Percentiles rank a stretch among this genome's conserved stretches.
These are phyloP conservation scores for Rhabdophis nuchalis DNA, from an alignment of 2,797 vertebrate genomes.

Conservation along the genomic window DNA sequence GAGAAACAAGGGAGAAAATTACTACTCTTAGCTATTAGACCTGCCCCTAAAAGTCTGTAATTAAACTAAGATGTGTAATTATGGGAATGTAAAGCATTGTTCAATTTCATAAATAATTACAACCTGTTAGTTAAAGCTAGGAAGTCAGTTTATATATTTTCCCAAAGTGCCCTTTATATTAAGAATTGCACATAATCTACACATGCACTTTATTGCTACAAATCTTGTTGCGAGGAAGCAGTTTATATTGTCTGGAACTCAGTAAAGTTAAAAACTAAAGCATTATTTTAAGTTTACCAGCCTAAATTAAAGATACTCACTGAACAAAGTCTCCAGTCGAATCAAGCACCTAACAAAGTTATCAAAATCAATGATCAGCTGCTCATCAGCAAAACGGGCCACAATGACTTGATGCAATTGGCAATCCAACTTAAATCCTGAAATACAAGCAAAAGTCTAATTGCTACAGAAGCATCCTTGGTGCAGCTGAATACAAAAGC, in stretches of 20 bases:
- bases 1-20: not conserved
- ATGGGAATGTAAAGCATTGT: not conserved
- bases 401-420: conserved; percentile 80
- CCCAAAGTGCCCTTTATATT: not conserved
- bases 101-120: not conserved
- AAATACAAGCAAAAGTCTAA: not conserved
- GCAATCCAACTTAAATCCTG: conserved; percentile 83
- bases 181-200: not conserved
- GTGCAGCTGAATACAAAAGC: not conserved
- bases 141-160: not conserved
- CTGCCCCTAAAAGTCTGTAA: not conserved
- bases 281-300: not conserved
- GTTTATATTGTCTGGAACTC: not conserved
- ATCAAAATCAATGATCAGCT: conserved; percentile 82
- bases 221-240: not conserved
- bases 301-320: conserved; percentile 68
- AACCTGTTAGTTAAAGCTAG: not conserved
- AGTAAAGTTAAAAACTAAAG: not conserved
- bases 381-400: conserved; percentile 79
- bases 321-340: conserved; percentile 84
- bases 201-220: not conserved
- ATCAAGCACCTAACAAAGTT: conserved; percentile 84
- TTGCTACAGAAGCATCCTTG: not conserved
- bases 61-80: not conserved
- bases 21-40: not conserved